These are phyloP conservation scores for Aurelia aurita DNA, from an alignment of 30 jellyfish, hydroid and myxozoan species.

Conservation along the genomic window DNA sequence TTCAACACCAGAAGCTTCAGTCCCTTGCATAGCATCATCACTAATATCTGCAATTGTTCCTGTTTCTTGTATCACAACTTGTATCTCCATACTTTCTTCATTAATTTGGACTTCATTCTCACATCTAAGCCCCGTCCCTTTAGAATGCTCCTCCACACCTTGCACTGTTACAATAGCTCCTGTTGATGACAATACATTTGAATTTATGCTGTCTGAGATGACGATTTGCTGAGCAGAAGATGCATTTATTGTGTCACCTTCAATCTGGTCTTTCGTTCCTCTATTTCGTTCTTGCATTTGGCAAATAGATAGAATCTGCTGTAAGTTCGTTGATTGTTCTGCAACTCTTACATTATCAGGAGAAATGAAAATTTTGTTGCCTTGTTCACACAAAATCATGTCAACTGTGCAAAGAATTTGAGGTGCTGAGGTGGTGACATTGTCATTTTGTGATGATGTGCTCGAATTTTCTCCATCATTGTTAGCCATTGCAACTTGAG, in stretches of 20 bases:
- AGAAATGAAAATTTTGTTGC: slow-evolving; percentile 63
- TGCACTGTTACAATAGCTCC: slow-evolving; percentile 24
- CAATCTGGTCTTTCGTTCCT: neutral
- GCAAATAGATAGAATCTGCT: slow-evolving; percentile 50
- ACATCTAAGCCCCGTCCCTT: neutral
- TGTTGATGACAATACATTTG: slow-evolving; percentile 18
- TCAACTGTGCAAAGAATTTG: slow-evolving; percentile 72
- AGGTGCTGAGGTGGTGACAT: slow-evolving; percentile 27
- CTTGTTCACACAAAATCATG: slow-evolving; percentile 69
- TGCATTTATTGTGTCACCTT: neutral
- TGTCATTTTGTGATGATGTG: neutral
- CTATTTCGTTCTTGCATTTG: slow-evolving; percentile 14
- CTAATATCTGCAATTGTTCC: neutral
- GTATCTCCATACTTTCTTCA: slow-evolving; percentile 32
- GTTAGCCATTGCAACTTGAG: slow-evolving; percentile 7
- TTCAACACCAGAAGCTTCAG: neutral
- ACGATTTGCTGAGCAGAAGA: slow-evolving; percentile 28
- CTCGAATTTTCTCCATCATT: neutral
- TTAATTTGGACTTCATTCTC: slow-evolving; percentile 11
- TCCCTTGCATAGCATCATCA: neutral
- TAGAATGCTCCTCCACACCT: slow-evolving; percentile 2
- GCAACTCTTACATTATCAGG: slow-evolving; percentile 60
- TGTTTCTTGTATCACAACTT: slow-evolving; percentile 34
- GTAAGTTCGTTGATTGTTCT: slow-evolving; percentile 47
- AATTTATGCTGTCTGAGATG: slow-evolving; percentile 15